A percentile compares a stretch with the other conserved stretches of the same genome.
These are phyloP conservation scores for Xyrauchen texanus DNA, from an alignment of 2,113 vertebrate species.

Conservation along the genomic window DNA sequence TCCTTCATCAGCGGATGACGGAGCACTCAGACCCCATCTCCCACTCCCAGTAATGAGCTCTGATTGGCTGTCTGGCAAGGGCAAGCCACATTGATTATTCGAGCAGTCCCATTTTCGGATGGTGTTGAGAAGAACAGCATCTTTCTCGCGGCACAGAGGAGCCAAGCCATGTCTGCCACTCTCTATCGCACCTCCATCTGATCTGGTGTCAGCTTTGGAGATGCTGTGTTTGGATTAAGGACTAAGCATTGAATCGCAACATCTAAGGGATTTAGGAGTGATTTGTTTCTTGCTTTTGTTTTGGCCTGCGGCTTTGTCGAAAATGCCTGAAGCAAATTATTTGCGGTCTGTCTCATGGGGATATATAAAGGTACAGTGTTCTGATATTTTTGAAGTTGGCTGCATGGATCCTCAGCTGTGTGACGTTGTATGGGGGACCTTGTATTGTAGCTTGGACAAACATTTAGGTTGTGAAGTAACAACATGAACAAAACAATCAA, in stretches of 20 bases:
- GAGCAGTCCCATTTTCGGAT: conserved; percentile 43
- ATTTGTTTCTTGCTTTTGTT: neutral
- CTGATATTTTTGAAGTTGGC: neutral
- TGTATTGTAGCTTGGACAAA: too few relatives aligned
- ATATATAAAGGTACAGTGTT: conserved; percentile 79
- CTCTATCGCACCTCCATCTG: conserved; percentile 6
- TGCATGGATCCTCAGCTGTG: too few relatives aligned
- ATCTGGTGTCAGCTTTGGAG: conserved; percentile 16
- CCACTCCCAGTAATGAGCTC: conserved; percentile 26
- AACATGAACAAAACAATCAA: too few relatives aligned
- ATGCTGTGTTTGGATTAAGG: conserved; percentile 7
- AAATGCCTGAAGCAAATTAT: conserved; percentile 87
- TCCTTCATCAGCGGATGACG: conserved; percentile 20
- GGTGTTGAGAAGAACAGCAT: conserved; percentile 36
- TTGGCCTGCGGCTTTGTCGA: conserved; percentile 38
- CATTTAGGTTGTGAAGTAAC: too few relatives aligned
- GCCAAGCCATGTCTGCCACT: conserved; percentile 27
- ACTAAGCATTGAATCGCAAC: neutral
- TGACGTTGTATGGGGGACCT: too few relatives aligned
- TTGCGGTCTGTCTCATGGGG: conserved; percentile 85
- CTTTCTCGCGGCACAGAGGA: neutral
- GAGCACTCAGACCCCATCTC: conserved; percentile 5
- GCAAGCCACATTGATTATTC: conserved; percentile 25
- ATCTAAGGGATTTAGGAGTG: conserved; percentile 15
- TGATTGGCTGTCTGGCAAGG: conserved; percentile 46